phyloP scores from a whole-genome alignment of 92 coral and sea anemone species.

The Zoanthus gigantus region DNA sequence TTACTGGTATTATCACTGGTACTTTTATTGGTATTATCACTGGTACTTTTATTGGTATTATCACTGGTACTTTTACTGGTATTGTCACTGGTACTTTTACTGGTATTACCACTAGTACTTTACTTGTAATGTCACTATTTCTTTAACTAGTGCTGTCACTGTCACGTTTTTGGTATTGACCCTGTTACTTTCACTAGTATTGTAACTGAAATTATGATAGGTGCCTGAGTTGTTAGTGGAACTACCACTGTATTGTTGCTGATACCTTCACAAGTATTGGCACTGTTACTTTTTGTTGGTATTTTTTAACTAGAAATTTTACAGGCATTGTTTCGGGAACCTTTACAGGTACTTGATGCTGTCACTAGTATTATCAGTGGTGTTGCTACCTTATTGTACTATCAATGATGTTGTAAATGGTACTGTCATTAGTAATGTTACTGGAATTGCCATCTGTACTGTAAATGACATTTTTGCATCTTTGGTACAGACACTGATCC shows the following conservation, averaged over 20 bases:
- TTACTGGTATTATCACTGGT: neutral
- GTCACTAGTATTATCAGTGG: neutral
- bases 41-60: neutral
- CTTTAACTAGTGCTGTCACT: neutral
- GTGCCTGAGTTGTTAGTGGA: neutral
- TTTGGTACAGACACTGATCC: too few relatives aligned
- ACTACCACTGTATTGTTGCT: neutral
- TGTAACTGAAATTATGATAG: neutral
- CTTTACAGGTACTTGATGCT: neutral
- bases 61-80: neutral
- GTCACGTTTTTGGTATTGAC: neutral
- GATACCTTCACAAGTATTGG: neutral
- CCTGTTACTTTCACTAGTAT: neutral
- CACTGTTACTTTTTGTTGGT: neutral
- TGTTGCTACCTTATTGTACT: neutral
- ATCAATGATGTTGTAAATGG: too few relatives aligned
- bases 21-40: neutral
- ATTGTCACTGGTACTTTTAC: neutral
- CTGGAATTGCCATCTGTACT: too few relatives aligned
- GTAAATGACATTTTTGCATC: too few relatives aligned
- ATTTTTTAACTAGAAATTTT: too few relatives aligned
- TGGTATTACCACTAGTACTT: neutral
- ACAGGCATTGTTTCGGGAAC: neutral
- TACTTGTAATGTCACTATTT: neutral
- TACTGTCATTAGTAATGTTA: too few relatives aligned